A percentile compares a stretch with the other conserved stretches of the same genome.
Conservation (phyloP, 1,140 invertebrate species). For the Melipona quadrifasciata region DNA sequence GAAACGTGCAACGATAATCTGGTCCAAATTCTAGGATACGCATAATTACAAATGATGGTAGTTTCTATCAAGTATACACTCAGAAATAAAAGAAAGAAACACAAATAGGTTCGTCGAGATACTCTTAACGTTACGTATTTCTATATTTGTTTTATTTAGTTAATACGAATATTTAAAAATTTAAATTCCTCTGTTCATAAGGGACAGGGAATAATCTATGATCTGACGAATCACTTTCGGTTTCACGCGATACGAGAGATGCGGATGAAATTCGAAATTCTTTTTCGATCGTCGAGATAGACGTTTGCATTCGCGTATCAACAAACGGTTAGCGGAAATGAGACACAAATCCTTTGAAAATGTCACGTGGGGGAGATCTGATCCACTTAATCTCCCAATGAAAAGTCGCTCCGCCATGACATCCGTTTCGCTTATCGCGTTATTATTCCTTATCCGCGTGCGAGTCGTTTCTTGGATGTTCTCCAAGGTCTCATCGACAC, state of each 20-base stretch:
- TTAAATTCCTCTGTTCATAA: too few species aligned
- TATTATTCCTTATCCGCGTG: constrained; percentile 55
- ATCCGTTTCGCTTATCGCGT: constrained; percentile 56
- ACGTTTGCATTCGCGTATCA: constrained; percentile 8
- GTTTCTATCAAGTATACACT: background rate
- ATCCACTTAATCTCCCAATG: constrained; percentile 63
- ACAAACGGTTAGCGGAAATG: constrained; percentile 15
- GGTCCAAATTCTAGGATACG: background rate
- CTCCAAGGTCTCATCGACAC: constrained; percentile 50
- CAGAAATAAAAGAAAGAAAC: background rate
- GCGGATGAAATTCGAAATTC: background rate
- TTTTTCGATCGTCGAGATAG: background rate
- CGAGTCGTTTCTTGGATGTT: constrained; percentile 27
- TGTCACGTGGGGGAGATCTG: constrained; percentile 36
- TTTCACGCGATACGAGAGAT: too few species aligned
- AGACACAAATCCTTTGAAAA: constrained; percentile 49
- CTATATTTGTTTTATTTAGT: too few species aligned
- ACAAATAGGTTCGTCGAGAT: background rate
- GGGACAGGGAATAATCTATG: too few species aligned
- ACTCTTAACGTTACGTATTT: too few species aligned
- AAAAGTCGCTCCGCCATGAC: constrained; percentile 54
- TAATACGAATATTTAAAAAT: too few species aligned
- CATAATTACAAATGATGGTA: background rate
- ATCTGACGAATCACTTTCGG: too few species aligned
- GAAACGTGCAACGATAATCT: too few species aligned